Evolutionary conservation across 2,797 vertebrate genomes (phyloP).

Genomic region (Gastrophryne carolinensis): DNA sequence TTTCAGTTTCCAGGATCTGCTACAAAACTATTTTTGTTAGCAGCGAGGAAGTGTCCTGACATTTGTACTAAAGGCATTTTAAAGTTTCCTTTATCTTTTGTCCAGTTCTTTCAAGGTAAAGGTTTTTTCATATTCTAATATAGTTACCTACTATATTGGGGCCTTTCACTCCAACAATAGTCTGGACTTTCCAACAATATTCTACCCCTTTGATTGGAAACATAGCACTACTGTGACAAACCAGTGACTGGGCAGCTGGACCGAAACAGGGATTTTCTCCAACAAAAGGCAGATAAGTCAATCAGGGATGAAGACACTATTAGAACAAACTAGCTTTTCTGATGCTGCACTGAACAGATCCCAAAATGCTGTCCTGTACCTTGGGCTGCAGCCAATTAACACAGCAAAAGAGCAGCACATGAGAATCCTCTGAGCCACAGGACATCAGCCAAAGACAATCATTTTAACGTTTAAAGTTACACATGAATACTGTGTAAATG

Average conservation of each 20-base stretch:
- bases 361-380: conserved; percentile 14
- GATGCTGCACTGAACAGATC: conserved; percentile 5
- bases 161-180: neutral
- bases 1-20: too few species aligned
- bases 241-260: conserved; percentile 13
- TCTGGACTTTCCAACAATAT: neutral
- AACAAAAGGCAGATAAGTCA: conserved; percentile 7
- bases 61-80: too few species aligned
- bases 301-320: conserved; percentile 1
- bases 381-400: neutral
- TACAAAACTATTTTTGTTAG: too few species aligned
- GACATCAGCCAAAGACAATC: neutral
- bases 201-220: conserved; percentile 13
- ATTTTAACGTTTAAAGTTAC: neutral
- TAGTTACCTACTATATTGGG: neutral
- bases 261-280: conserved; percentile 20
- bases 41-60: too few species aligned
- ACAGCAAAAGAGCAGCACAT: neutral
- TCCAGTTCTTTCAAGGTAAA: too few species aligned
- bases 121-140: neutral
- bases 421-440: neutral
- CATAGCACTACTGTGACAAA: conserved; percentile 8
- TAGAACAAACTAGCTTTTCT: conserved; percentile 29
- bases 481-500: neutral
- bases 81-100: too few species aligned